Percentiles rank a stretch among this genome's conserved stretches.
These are phyloP conservation scores for Saccostrea echinata DNA, from an alignment of 1,140 invertebrate species.

Conservation along the genomic window DNA sequence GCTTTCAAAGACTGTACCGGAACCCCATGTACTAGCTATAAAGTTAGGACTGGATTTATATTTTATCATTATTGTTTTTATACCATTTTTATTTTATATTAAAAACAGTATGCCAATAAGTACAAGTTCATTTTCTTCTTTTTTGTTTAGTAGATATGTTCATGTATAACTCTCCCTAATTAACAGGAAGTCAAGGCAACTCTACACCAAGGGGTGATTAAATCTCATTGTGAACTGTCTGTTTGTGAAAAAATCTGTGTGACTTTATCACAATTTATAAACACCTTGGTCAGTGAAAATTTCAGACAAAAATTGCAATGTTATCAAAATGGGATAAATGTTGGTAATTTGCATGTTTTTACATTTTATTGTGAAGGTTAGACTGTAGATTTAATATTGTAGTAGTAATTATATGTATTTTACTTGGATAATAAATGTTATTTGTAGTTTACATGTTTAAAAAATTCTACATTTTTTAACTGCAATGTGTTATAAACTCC, in stretches of 20 bases:
- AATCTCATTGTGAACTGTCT: conserved; percentile 22
- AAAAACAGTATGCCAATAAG: too few species aligned
- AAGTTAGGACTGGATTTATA: neutral
- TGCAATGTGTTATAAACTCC: neutral
- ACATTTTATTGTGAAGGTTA: neutral
- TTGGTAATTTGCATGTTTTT: neutral
- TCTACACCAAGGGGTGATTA: conserved; percentile 2
- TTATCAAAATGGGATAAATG: conserved; percentile 2
- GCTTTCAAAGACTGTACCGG: neutral
- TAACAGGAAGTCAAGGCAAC: conserved; percentile 2
- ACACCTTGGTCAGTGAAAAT: conserved; percentile 43
- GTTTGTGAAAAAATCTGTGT: conserved; percentile 37
- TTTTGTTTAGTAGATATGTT: neutral
- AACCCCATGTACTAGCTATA: neutral
- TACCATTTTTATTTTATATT: neutral
- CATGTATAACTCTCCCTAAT: neutral
- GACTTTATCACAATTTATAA: conserved; percentile 12
- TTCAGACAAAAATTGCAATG: neutral
- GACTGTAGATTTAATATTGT: neutral
- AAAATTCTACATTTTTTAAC: neutral
- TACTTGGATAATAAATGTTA: neutral
- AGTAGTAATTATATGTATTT: neutral
- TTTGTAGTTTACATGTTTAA: neutral
- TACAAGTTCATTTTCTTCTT: too few species aligned
- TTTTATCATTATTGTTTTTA: neutral